These are phyloP conservation scores for Temnothorax unifasciatus DNA, from an alignment of 2,888 invertebrate species.

Conservation along the genomic window DNA sequence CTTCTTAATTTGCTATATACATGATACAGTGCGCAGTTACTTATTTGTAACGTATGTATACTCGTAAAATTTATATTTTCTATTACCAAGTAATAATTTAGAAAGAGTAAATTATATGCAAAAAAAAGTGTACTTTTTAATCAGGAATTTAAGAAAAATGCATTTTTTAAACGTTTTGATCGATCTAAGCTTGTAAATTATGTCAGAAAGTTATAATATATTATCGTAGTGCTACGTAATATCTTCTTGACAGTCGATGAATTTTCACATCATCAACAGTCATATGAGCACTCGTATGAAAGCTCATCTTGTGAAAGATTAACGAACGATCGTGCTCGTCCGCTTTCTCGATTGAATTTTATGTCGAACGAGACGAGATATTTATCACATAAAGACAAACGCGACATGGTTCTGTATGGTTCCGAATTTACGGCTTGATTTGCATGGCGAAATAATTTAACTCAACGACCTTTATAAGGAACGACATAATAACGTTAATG, in stretches of 20 bases:
- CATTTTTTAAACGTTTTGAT: neutral
- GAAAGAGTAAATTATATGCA: neutral
- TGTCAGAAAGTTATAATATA: neutral
- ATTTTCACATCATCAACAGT: neutral
- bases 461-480: slow-evolving; percentile 59
- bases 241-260: neutral
- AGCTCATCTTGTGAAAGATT: neutral
- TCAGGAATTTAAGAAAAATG: neutral
- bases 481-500: slow-evolving; percentile 50
- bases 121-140: neutral
- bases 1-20: neutral
- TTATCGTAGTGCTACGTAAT: neutral
- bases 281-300: neutral
- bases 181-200: neutral
- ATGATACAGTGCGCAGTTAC: neutral
- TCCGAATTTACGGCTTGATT: slow-evolving; percentile 44
- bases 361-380: neutral
- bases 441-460: slow-evolving; percentile 60
- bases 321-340: neutral
- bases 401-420: neutral
- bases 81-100: neutral
- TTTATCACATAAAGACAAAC: neutral
- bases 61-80: neutral
- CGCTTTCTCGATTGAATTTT: slow-evolving; percentile 10
- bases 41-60: neutral